Evolutionary conservation across 2,888 invertebrate genomes (phyloP).

Genomic region (Thelaira solivaga): DNA sequence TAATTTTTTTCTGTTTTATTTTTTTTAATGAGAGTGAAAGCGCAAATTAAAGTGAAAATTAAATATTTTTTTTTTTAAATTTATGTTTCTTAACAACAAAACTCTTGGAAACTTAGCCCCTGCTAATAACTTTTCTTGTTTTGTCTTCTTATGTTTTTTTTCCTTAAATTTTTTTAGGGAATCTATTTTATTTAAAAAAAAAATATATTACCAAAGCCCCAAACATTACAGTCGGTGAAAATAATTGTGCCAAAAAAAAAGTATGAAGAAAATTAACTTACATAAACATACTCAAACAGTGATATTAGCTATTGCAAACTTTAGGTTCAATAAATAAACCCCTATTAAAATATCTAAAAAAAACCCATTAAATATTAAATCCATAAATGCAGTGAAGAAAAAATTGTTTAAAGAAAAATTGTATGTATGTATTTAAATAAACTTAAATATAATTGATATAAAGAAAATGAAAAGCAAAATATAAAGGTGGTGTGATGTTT

Average conservation of each 20-base stretch:
- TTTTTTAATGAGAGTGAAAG: too few relatives aligned
- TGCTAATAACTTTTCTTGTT: too few relatives aligned
- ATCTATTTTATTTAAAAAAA: background rate
- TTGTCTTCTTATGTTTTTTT: background rate
- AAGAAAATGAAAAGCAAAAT: slow-evolving; percentile 28
- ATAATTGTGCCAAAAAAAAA: slow-evolving; percentile 15
- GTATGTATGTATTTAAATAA: background rate
- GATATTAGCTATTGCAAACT: slow-evolving; percentile 21
- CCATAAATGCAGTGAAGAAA: slow-evolving; percentile 33
- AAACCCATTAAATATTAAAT: background rate
- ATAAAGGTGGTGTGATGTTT: slow-evolving; percentile 19
- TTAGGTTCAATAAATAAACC: background rate
- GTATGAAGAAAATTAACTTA: background rate
- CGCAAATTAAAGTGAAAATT: too few relatives aligned
- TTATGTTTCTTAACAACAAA: too few relatives aligned
- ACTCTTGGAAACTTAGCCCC: too few relatives aligned
- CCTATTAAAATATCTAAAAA: background rate
- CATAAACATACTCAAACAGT: background rate
- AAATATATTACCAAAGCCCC: background rate
- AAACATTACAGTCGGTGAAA: background rate
- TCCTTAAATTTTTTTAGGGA: background rate
- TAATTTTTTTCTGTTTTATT: too few relatives aligned
- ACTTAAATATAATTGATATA: background rate
- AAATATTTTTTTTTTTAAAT: too few relatives aligned
- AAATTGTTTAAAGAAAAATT: background rate